A percentile compares a stretch with the other conserved stretches of the same genome.
Conservation (phyloP, 1,140 invertebrate species). For the Ectropis grisescens region DNA sequence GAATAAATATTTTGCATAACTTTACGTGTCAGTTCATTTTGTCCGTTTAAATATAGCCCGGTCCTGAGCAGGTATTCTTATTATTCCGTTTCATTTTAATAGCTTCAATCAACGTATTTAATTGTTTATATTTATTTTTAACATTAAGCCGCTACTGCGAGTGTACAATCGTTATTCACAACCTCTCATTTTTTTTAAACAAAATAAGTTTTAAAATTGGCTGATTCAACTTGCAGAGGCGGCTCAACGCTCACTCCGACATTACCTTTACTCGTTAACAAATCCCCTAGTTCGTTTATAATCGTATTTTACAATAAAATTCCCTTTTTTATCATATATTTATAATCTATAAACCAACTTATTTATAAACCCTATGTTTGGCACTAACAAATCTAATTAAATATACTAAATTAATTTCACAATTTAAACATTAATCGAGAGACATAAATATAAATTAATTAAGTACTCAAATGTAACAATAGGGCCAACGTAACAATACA, state of each 20-base stretch:
- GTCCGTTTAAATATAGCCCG: conserved; percentile 41
- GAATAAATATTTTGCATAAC: too few species aligned
- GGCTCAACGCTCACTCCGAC: conserved; percentile 29
- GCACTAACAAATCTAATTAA: conserved; percentile 65
- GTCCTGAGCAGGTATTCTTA: conserved; percentile 48
- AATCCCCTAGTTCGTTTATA: conserved; percentile 62
- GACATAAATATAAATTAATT: too few species aligned
- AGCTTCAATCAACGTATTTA: conserved; percentile 38
- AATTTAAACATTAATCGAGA: conserved; percentile 20
- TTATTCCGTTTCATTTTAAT: conserved; percentile 28
- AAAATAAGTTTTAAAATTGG: conserved; percentile 60
- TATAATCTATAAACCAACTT: conserved; percentile 49
- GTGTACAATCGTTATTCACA: conserved; percentile 50
- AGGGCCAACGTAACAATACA: conserved; percentile 4
- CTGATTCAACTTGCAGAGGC: conserved; percentile 36
- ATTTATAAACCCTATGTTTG: conserved; percentile 58
- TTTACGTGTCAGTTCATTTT: conserved; percentile 39
- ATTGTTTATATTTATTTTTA: conserved; percentile 35
- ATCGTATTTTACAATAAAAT: conserved; percentile 55
- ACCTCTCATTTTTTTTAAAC: conserved; percentile 51
- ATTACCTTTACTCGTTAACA: conserved; percentile 51
- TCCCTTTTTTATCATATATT: conserved; percentile 42
- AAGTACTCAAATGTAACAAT: conserved; percentile 18
- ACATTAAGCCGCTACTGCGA: conserved; percentile 36
- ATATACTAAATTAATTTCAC: conserved; percentile 38